These are phyloP conservation scores for Hydra vulgaris DNA, from an alignment of 30 jellyfish, hydroid and myxozoan species.

Conservation along the genomic window DNA sequence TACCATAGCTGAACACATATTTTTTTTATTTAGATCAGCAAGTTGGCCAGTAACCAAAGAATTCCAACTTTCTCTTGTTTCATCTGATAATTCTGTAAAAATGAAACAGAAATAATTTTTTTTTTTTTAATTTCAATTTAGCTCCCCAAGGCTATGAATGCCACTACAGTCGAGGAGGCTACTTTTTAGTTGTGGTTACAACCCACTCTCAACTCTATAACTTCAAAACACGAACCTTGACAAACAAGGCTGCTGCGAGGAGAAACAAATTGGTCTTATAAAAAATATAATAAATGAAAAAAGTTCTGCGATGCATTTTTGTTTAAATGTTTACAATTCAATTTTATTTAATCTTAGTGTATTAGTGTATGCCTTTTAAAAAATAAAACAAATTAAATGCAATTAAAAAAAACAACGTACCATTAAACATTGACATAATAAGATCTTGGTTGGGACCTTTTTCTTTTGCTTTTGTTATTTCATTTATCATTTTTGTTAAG, in stretches of 20 bases:
- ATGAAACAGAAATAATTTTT: background rate
- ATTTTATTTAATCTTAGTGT: too few relatives aligned
- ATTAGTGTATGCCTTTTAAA: background rate
- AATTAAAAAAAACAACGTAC: conserved; percentile 20
- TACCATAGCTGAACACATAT: conserved; percentile 62
- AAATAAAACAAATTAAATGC: background rate
- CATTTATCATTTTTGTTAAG: conserved; percentile 61
- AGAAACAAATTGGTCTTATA: too few relatives aligned
- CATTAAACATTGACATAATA: conserved; percentile 39
- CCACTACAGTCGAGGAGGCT: too few relatives aligned
- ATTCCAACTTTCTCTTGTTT: conserved; percentile 52
- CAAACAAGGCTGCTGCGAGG: too few relatives aligned
- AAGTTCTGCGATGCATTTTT: too few relatives aligned
- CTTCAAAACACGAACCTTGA: too few relatives aligned
- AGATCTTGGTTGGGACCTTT: conserved; percentile 58
- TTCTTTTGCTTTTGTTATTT: conserved; percentile 37
- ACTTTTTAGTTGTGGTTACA: too few relatives aligned
- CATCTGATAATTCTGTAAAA: conserved; percentile 67
- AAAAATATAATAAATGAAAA: too few relatives aligned
- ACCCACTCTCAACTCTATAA: too few relatives aligned
- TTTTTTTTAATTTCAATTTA: too few relatives aligned
- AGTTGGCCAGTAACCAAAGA: conserved; percentile 59
- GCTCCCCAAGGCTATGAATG: too few relatives aligned
- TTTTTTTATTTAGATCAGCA: conserved; percentile 45
- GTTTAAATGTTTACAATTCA: too few relatives aligned